phyloP scores from a whole-genome alignment of 2,797 vertebrate genomes.

The Acropternis orthonyx region DNA sequence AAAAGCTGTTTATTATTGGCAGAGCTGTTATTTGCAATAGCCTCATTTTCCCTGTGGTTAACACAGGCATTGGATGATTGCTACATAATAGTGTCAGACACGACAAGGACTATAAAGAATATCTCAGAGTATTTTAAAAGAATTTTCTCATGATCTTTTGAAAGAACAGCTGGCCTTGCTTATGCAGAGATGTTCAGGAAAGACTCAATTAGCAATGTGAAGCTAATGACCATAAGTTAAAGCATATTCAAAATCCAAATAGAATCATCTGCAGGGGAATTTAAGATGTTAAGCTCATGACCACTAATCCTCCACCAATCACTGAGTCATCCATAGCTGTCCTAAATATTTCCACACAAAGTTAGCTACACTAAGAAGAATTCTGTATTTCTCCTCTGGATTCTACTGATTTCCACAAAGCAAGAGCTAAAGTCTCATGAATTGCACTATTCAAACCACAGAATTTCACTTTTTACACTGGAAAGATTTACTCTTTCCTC shows the following conservation, averaged over 20 bases:
- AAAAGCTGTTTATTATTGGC: neutral
- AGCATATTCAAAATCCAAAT: neutral
- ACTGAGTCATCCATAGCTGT: neutral
- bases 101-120: neutral
- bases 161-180: conserved; percentile 45
- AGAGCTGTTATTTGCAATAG: neutral
- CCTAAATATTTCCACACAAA: conserved; percentile 6
- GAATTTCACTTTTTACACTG: conserved; percentile 9
- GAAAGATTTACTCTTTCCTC: neutral
- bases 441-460: neutral
- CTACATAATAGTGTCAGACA: neutral
- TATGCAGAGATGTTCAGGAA: conserved; percentile 9
- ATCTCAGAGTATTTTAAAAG: neutral
- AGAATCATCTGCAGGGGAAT: neutral
- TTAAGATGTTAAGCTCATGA: neutral
- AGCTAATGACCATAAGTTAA: conserved; percentile 10
- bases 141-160: conserved; percentile 44
- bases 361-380: neutral
- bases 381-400: neutral
- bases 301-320: neutral
- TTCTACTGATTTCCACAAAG: neutral
- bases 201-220: conserved; percentile 14
- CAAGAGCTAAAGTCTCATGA: neutral
- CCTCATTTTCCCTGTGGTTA: neutral
- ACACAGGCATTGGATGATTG: neutral